A percentile compares a stretch with the other conserved stretches of the same genome.
These are phyloP conservation scores for Ostrea denselamellosa DNA, from an alignment of 1,140 invertebrate species.

Conservation along the genomic window DNA sequence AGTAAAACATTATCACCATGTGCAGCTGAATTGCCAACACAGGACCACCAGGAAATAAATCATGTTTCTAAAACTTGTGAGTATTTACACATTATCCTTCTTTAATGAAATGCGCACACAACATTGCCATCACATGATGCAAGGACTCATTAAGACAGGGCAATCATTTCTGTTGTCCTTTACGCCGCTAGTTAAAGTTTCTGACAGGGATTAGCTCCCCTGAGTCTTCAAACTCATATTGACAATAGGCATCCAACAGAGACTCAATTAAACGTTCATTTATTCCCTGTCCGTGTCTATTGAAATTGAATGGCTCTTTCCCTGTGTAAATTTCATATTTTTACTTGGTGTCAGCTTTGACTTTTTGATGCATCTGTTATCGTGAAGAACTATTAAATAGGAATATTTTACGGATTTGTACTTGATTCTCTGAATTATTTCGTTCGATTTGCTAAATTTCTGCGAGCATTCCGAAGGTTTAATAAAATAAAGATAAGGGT, in stretches of 20 bases:
- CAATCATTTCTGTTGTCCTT: constrained; percentile 1
- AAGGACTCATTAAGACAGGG: constrained; percentile 13
- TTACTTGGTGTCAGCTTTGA: background rate
- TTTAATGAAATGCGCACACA: constrained; percentile 12
- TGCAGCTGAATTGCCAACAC: background rate
- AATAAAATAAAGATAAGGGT: background rate
- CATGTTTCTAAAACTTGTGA: background rate
- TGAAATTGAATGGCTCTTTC: background rate
- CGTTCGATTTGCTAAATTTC: background rate
- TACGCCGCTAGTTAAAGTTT: constrained; percentile 11
- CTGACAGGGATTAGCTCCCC: constrained; percentile 34
- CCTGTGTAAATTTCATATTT: constrained; percentile 35
- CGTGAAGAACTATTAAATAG: background rate
- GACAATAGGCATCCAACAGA: constrained; percentile 12
- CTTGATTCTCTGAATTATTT: background rate
- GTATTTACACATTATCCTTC: constrained; percentile 8
- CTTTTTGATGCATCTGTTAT: constrained; percentile 36
- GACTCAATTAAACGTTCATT: constrained; percentile 36
- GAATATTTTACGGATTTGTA: background rate
- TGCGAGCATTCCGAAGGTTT: background rate
- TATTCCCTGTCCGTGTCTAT: background rate
- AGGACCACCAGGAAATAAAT: constrained; percentile 11
- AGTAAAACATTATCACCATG: background rate
- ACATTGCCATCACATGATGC: constrained; percentile 26
- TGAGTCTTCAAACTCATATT: background rate